Percentiles rank a stretch among this genome's conserved stretches.
These are phyloP conservation scores for Galemys pyrenaicus DNA, from an alignment of 2,113 vertebrate species.

Conservation along the genomic window DNA sequence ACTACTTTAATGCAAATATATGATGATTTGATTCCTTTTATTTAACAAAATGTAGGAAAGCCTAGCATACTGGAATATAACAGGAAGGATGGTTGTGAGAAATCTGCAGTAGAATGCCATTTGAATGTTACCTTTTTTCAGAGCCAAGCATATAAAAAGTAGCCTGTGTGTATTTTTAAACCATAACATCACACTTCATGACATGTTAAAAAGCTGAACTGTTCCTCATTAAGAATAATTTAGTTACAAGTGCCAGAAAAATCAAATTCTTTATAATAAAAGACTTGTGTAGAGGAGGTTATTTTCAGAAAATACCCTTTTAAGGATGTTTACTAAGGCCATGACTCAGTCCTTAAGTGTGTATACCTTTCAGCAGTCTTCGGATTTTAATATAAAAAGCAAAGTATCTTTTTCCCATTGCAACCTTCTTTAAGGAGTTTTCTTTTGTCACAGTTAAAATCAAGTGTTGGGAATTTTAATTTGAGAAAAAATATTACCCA, in stretches of 20 bases:
- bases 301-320: slow-evolving; percentile 53
- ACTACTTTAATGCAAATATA: slow-evolving; percentile 38
- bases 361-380: slow-evolving; percentile 54
- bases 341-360: slow-evolving; percentile 74
- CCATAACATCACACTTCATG: slow-evolving; percentile 30
- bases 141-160: slow-evolving; percentile 48
- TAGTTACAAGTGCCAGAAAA: slow-evolving; percentile 61
- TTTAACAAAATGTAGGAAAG: neutral
- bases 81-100: neutral
- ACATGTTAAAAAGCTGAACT: slow-evolving; percentile 52
- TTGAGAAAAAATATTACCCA: slow-evolving; percentile 63
- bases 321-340: slow-evolving; percentile 65
- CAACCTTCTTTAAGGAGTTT: slow-evolving; percentile 59
- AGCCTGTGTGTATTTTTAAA: slow-evolving; percentile 58
- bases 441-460: slow-evolving; percentile 72
- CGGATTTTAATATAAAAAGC: slow-evolving; percentile 61
- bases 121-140: slow-evolving; percentile 25
- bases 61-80: neutral
- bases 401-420: slow-evolving; percentile 54
- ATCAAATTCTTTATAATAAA: slow-evolving; percentile 48
- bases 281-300: slow-evolving; percentile 53
- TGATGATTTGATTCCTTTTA: slow-evolving; percentile 47
- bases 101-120: neutral
- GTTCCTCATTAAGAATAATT: slow-evolving; percentile 54
- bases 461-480: slow-evolving; percentile 72